Evolutionary conservation across 2,113 vertebrate genomes (phyloP).

Genomic region (Centrocercus urophasianus): DNA sequence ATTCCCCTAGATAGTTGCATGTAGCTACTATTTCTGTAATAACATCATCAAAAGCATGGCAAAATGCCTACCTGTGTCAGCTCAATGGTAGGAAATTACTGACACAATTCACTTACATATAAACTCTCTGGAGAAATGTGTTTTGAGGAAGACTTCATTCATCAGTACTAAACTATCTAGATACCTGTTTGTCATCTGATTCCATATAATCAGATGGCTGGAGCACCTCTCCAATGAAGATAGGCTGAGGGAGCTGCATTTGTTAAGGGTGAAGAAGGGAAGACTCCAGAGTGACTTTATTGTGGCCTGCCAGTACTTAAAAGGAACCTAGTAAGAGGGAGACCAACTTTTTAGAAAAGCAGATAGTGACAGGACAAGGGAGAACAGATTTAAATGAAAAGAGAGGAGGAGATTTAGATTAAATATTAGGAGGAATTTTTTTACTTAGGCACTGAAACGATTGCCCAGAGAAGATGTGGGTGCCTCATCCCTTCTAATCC

Average conservation of each 20-base stretch:
- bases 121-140: neutral
- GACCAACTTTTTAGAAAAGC: too few relatives aligned
- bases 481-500: neutral
- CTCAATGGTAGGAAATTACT: neutral
- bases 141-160: neutral
- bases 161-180: neutral
- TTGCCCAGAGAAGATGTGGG: neutral
- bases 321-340: too few relatives aligned
- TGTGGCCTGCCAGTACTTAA: too few relatives aligned
- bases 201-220: neutral
- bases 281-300: neutral
- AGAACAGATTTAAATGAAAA: too few relatives aligned
- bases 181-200: neutral
- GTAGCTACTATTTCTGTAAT: neutral
- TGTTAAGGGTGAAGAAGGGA: neutral
- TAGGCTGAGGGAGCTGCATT: neutral
- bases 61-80: neutral
- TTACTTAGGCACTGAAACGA: neutral
- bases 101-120: neutral
- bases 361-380: too few relatives aligned
- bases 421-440: neutral
- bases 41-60: neutral
- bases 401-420: neutral
- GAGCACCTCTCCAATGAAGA: neutral
- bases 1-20: neutral